A percentile compares a stretch with the other conserved stretches of the same genome.
These are phyloP conservation scores for Aegithalos caudatus DNA, from an alignment of 2,113 vertebrate species.

Conservation along the genomic window DNA sequence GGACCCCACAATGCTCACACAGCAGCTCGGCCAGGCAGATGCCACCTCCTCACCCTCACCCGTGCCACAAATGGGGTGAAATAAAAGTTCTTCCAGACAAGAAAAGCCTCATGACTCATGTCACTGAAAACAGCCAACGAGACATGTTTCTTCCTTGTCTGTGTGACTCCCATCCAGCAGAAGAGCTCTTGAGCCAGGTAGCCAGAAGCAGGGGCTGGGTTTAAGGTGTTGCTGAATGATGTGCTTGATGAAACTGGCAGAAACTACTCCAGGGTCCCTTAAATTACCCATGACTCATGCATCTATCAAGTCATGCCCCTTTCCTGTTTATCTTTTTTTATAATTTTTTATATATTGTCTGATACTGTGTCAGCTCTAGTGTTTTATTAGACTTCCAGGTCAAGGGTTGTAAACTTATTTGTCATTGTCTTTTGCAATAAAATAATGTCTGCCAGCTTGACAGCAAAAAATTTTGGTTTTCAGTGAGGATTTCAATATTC, in stretches of 20 bases:
- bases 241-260: background rate
- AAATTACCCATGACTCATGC: background rate
- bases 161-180: background rate
- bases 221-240: background rate
- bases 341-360: background rate
- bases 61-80: background rate
- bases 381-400: slow-evolving; percentile 18
- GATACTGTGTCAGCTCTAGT: background rate
- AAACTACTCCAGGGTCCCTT: background rate
- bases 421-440: background rate
- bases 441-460: background rate
- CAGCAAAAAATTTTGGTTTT: background rate
- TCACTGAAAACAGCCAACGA: rapidly evolving
- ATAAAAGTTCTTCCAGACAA: background rate
- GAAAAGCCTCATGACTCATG: background rate
- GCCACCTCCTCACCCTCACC: background rate
- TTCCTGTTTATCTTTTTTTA: background rate
- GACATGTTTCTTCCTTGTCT: background rate
- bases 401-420: background rate
- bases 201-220: background rate
- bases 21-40: rapidly evolving
- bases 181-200: background rate
- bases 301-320: background rate
- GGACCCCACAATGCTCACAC: background rate
- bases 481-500: background rate